Base-by-base conservation (phyloP, 2,888 invertebrate genomes). In the Cistogaster globosa region DNA sequence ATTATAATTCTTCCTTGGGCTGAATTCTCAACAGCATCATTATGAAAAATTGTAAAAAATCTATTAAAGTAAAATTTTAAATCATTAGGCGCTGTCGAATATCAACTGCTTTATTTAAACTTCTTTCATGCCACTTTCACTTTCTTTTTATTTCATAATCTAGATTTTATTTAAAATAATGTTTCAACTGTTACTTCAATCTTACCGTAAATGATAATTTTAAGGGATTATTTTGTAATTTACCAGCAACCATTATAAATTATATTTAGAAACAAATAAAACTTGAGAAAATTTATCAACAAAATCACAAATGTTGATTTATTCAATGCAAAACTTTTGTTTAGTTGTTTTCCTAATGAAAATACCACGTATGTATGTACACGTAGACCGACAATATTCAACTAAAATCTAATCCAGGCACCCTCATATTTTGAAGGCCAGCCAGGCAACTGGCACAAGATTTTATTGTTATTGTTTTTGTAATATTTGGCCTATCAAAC, bases 161-260 rank as follows among this genome's bases (percentile, higher is more conserved):
- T 12, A 48, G 16, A 48, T 16, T 48, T 48, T n/a, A 16, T n/a
- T 48, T 48, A 7, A 16, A 6, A 14, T 16, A 16, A 16, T 48
- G 5, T 48, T 48, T 1, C 45, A 48, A 48, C 3, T 48, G 7
- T 3, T 3, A 48, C 16, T 48, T 16, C 45, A 48, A 45, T 87
- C 91, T 90, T 90, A 90, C 90, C 90, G 90, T 71, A 88, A 90
- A 90, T 62, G 91, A 89, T 77, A 89, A 87, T 87, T 88, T 88
- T 45, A 91, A 88, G 62, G 88, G 86, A 81, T 88, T 88, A 84
- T 83, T 74, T 84, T 88, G 90, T 51, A 88, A 76, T 86, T 88
- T 88, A 84, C 90, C 90, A 84, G 89, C 90, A 72, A 90, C 90
- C 90, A 90, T 90, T 72, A 83, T 68, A 18, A 67, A 65, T 5